Evolutionary conservation across 2,888 invertebrate species (phyloP), one percentile per base, ranked within the genome.

Genomic region (Dusona sp.): DNA sequence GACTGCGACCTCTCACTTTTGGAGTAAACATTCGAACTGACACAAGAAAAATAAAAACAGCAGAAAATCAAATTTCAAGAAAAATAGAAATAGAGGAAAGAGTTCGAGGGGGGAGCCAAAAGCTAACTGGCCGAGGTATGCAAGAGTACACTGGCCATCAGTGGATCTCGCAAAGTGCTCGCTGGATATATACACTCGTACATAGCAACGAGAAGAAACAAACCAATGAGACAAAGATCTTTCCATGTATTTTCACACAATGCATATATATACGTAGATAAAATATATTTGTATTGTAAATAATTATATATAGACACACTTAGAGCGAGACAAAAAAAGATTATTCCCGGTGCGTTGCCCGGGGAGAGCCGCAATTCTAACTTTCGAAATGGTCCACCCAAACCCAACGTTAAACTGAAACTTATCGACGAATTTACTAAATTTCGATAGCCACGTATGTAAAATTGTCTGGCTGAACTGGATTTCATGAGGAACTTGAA

Each of bases 301-400:
- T n/a, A n/a, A 19, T 51, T n/a, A 29, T 72, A 51, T 19, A 65
- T 38, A 68, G 38, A 54, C 16, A 16, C 16, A 57, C 38, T 51
- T 74, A 25, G 38, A 38, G 19, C 45, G 70, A 75, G 75, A 70
- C 38, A n/a, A 84, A 80, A 80, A 84, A 79, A 80, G 70, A 79
- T 80, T 61, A 80, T 77, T 80, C 80, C 70, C 65, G 75, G 75
- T 74, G 79, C 84, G 70, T 80, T 80, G 84, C 75, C 80, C 84
- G 84, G 70, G 64, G 70, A 75, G 70, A 72, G 80, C 65, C 54
- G 75, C 65, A 75, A 79, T 70, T 75, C 51, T 77, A 68, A 33
- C n/a, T 67, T 38, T 68, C n/a, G 61, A 54, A 84, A 77, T 67
- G 72, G 45, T 3, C 42, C 51, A 13, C 13, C 42, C 8, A 64